Percentiles rank a stretch among this genome's conserved stretches.
Evolutionary conservation across 2,797 vertebrate species (phyloP).

Genomic region (Premnoplex brunnescens): DNA sequence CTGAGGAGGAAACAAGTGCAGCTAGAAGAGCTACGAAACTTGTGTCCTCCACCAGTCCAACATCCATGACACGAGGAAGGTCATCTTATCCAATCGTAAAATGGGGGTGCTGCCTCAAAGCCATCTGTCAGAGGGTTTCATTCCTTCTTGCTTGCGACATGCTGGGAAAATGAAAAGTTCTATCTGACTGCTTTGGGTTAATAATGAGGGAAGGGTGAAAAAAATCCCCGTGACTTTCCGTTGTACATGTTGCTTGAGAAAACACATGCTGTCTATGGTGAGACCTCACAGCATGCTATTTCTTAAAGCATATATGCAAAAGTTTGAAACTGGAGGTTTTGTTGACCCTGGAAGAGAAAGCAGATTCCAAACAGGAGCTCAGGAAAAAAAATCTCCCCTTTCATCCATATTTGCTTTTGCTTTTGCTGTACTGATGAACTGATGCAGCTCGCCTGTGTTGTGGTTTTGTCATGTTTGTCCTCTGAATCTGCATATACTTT

Average conservation of each 20-base stretch:
- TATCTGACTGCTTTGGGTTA: background rate
- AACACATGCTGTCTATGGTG: rapidly evolving
- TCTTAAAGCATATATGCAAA: background rate
- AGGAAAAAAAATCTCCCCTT: background rate
- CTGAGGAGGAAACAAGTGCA: background rate
- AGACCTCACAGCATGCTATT: background rate
- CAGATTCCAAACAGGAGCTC: background rate
- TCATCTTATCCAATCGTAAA: background rate
- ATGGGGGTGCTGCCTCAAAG: background rate
- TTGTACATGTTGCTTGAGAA: background rate
- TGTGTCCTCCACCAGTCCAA: background rate
- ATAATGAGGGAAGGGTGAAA: background rate
- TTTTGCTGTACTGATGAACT: background rate
- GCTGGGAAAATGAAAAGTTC: background rate
- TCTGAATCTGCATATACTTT: background rate
- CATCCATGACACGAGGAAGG: background rate
- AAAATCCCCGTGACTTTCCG: background rate
- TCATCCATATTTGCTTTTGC: background rate
- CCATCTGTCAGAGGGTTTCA: background rate
- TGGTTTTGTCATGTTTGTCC: background rate
- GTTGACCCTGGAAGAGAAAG: conserved; percentile 15
- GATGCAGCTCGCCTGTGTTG: background rate
- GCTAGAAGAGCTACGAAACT: background rate
- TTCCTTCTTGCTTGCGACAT: background rate
- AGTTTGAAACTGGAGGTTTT: background rate